Conservation (phyloP, 2,113 vertebrate genomes). For the Nesogale talazaci region DNA sequence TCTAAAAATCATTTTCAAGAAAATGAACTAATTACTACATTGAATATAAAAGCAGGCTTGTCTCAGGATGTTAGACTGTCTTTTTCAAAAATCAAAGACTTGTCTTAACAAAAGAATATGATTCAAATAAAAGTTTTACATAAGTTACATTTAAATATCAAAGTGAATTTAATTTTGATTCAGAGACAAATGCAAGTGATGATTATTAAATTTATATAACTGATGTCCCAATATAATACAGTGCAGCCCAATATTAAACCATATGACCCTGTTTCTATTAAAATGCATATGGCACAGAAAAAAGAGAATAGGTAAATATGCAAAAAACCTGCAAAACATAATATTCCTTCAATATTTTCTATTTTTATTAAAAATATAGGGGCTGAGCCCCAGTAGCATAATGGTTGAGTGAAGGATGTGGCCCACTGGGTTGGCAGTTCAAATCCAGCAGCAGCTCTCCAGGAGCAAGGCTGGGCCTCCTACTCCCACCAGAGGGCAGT, state of each 20-base stretch:
- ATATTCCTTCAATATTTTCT: conserved; percentile 3
- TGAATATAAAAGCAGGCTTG: background rate
- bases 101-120: conserved; percentile 12
- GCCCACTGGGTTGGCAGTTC: no score
- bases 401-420: no score
- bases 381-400: no score
- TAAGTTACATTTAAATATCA: conserved; percentile 1
- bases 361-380: conserved; percentile 24
- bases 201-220: conserved; percentile 25
- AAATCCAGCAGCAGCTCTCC: no score
- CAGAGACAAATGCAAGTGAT: conserved; percentile 33
- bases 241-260: background rate
- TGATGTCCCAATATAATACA: background rate
- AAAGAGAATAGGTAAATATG: background rate
- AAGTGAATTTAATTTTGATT: conserved; percentile 40
- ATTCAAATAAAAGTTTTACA: conserved; percentile 32
- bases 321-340: background rate
- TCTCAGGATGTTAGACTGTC: background rate
- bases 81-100: background rate
- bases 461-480: no score
- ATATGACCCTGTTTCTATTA: conserved; percentile 18
- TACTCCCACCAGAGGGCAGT: no score
- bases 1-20: conserved; percentile 33
- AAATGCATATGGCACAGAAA: background rate
- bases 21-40: background rate